Evolutionary conservation across 1,140 invertebrate species (phyloP).

Genomic region (Chlorops oryzae): DNA sequence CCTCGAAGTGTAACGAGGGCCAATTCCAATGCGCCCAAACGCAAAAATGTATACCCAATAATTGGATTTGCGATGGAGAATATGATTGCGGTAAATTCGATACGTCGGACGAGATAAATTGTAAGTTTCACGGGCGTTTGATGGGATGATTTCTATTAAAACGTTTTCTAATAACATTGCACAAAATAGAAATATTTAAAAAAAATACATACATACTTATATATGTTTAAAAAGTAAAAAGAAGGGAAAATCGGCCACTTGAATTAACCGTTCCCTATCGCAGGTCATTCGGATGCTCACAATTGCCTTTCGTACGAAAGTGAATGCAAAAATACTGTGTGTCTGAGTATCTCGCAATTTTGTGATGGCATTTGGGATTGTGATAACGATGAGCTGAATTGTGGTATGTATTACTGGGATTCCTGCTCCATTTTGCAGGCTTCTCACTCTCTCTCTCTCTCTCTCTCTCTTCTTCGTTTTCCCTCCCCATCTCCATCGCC

Average conservation of each 20-base stretch:
- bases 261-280: neutral
- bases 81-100: slow-evolving; percentile 39
- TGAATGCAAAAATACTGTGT: slow-evolving; percentile 60
- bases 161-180: neutral
- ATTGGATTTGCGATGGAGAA: slow-evolving; percentile 65
- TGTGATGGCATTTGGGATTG: slow-evolving; percentile 77
- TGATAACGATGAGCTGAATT: slow-evolving; percentile 55
- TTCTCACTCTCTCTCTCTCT: neutral
- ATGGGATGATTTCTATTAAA: slow-evolving; percentile 12
- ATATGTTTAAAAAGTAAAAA: neutral
- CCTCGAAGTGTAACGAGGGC: slow-evolving; percentile 53
- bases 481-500: neutral
- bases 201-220: too few species aligned
- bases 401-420: slow-evolving; percentile 38
- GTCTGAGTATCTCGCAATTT: slow-evolving; percentile 68
- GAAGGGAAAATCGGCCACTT: neutral
- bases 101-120: slow-evolving; percentile 37
- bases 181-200: neutral
- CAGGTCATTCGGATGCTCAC: slow-evolving; percentile 30
- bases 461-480: neutral
- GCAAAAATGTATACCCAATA: slow-evolving; percentile 62
- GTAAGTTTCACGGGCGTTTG: slow-evolving; percentile 25
- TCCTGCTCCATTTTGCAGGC: neutral
- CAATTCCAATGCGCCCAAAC: slow-evolving; percentile 55
- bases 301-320: slow-evolving; percentile 59